Percentiles rank a stretch among this genome's conserved stretches.
Evolutionary conservation across 1,140 invertebrate genomes (phyloP).

Genomic region (Trissolcus basalis): DNA sequence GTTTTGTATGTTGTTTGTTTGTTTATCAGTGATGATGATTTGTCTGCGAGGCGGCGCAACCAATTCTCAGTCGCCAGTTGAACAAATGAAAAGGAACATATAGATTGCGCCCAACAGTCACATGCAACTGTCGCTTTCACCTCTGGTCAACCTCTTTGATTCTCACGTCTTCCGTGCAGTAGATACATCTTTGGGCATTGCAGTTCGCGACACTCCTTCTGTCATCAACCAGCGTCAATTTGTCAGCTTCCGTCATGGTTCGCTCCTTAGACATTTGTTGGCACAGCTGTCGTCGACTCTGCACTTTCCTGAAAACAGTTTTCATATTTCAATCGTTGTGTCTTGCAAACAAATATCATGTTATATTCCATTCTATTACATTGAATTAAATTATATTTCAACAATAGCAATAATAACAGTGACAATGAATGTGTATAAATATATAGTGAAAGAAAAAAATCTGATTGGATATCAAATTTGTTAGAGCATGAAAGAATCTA

Average conservation of each 20-base stretch:
- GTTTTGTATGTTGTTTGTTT: background rate
- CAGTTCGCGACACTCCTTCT: constrained; percentile 5
- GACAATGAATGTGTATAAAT: too few species aligned
- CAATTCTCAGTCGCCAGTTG: background rate
- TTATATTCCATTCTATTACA: too few species aligned
- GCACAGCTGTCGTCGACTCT: too few species aligned
- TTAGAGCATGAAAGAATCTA: too few species aligned
- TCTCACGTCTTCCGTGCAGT: constrained; percentile 17
- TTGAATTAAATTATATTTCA: too few species aligned
- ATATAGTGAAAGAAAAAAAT: too few species aligned
- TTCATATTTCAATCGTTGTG: too few species aligned
- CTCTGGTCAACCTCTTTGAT: constrained; percentile 23
- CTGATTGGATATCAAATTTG: too few species aligned
- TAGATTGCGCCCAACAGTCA: constrained; percentile 13
- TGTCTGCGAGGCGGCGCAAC: background rate
- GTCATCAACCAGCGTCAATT: background rate
- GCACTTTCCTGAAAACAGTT: too few species aligned
- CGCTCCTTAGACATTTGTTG: too few species aligned
- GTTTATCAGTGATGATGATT: constrained; percentile 1
- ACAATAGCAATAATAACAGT: too few species aligned
- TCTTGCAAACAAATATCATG: too few species aligned
- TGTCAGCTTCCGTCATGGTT: background rate
- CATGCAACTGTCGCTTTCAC: constrained; percentile 18
- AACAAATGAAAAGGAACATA: constrained; percentile 45
- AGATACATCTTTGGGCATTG: constrained; percentile 23